Conservation (phyloP, 2,113 vertebrate species). For the Channa argus region DNA sequence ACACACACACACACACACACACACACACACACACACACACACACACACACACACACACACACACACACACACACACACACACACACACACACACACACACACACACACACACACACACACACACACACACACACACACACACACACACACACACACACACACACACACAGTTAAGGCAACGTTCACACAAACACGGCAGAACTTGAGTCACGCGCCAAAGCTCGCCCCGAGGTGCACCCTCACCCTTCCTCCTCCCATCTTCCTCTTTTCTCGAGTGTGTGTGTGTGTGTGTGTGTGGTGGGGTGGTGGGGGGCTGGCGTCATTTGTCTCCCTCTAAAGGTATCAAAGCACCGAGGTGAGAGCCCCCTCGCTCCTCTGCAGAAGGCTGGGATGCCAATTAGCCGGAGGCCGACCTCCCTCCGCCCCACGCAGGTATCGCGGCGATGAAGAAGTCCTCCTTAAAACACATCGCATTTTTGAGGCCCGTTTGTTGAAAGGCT, state of each 20-base stretch:
- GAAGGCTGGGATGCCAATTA: constrained; percentile 56
- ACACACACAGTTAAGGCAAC: constrained; percentile 15
- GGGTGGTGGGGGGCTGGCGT: constrained; percentile 52
- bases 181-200: constrained; percentile 25
- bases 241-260: constrained; percentile 1
- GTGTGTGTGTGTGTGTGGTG: too few relatives aligned
- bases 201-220: constrained; percentile 45
- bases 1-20: neutral
- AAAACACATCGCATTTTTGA: constrained; percentile 1
- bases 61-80: constrained; percentile 3
- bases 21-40: constrained; percentile 12
- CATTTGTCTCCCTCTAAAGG: constrained; percentile 63
- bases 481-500: constrained; percentile 37
- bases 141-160: constrained; percentile 5
- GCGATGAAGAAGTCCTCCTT: constrained; percentile 29
- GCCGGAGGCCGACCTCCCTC: constrained; percentile 35
- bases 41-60: constrained; percentile 10
- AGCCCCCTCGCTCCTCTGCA: constrained; percentile 28
- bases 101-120: neutral
- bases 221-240: constrained; percentile 57
- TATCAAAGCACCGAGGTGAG: constrained; percentile 54
- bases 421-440: constrained; percentile 16
- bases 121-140: neutral
- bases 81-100: neutral
- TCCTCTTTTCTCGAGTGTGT: constrained; percentile 19